A percentile compares a stretch with the other conserved stretches of the same genome.
Conservation (phyloP, 2,113 vertebrate species). For the Cavia porcellus region DNA sequence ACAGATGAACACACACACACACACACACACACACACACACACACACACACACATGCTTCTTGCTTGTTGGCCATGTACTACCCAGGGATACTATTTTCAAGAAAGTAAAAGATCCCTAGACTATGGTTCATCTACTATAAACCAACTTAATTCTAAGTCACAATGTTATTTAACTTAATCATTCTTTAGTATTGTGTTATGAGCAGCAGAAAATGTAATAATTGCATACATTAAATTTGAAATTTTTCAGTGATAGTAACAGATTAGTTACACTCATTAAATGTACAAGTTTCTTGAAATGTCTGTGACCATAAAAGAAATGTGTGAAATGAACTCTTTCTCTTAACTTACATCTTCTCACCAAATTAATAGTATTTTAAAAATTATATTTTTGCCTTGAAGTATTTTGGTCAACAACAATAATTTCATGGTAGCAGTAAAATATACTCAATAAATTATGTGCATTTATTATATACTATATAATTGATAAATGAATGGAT, state of each 20-base stretch:
- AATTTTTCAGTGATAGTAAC: not conserved
- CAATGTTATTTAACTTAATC: not conserved
- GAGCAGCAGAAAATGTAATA: not conserved
- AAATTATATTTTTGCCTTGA: not conserved
- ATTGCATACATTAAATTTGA: not conserved
- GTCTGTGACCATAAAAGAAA: not conserved
- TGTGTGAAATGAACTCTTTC: not conserved
- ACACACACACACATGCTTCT: not conserved
- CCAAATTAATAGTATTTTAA: not conserved
- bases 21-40: not conserved
- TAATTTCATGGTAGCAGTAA: not conserved
- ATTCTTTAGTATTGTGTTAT: not conserved
- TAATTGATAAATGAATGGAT: conserved; percentile 5
- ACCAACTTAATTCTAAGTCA: not conserved
- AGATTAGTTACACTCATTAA: not conserved
- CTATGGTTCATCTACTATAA: not conserved
- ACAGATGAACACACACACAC: too few species aligned
- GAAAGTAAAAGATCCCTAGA: not conserved
- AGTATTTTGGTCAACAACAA: not conserved
- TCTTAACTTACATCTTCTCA: not conserved
- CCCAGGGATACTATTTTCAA: not conserved
- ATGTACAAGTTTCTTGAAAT: not conserved
- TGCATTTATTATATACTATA: not conserved
- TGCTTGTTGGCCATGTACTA: not conserved
- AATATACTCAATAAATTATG: not conserved